phyloP scores from a whole-genome alignment of 2,797 vertebrate genomes.

The Ctenosaura bakeri region DNA sequence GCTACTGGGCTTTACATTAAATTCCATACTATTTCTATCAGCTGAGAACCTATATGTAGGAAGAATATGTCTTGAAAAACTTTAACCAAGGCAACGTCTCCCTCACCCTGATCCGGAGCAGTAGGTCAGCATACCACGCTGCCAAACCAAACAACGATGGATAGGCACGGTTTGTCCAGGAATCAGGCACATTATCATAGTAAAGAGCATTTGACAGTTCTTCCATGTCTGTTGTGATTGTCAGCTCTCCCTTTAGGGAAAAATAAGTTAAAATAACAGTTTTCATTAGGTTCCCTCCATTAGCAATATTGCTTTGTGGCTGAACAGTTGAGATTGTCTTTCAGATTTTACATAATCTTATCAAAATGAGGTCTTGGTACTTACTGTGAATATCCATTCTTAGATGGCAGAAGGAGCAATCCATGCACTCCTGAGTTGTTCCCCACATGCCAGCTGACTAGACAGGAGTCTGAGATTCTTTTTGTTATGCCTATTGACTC shows the following conservation, averaged over 20 bases:
- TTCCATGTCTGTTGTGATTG: conserved; percentile 80
- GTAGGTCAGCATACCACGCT: conserved; percentile 78
- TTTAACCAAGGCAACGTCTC: rapidly evolving
- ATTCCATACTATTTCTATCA: neutral
- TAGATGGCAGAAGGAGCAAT: too few species aligned
- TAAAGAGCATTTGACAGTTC: conserved; percentile 77
- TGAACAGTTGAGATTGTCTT: neutral
- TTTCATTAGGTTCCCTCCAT: conserved; percentile 17
- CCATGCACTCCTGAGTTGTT: too few species aligned
- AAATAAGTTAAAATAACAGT: neutral
- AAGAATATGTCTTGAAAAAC: neutral
- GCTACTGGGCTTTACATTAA: neutral
- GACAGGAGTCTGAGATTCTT: too few species aligned
- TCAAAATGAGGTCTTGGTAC: neutral
- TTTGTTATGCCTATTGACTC: too few species aligned
- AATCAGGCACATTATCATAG: conserved; percentile 71
- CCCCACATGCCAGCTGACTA: too few species aligned
- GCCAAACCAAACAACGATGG: conserved; percentile 79
- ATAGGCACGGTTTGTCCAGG: conserved; percentile 79
- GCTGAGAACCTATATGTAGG: neutral
- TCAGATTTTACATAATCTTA: neutral
- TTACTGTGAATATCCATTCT: too few species aligned
- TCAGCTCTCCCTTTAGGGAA: conserved; percentile 79
- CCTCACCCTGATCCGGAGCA: conserved; percentile 79
- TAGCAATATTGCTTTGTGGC: neutral